phyloP scores from a whole-genome alignment of 2,797 vertebrate genomes.

The Taenioides sp. region DNA sequence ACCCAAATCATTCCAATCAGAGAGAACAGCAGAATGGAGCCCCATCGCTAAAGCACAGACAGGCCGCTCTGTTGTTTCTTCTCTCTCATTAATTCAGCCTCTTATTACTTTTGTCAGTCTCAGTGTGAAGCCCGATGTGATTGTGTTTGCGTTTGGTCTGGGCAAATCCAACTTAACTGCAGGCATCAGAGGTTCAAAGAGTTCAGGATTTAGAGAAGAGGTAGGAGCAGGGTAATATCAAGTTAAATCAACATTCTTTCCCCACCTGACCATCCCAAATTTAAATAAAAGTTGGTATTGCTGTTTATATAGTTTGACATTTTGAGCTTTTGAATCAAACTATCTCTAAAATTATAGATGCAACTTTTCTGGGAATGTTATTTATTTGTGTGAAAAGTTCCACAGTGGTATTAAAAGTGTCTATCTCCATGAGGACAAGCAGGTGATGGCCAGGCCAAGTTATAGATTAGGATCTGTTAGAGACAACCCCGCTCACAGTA shows the following conservation, averaged over 20 bases:
- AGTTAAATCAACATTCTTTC: background rate
- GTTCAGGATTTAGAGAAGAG: background rate
- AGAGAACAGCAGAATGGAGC: constrained; percentile 34
- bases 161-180: constrained; percentile 17
- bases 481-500: too few species aligned
- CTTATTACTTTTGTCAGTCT: constrained; percentile 11
- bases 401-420: too few species aligned
- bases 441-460: too few species aligned
- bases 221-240: background rate
- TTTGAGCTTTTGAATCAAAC: background rate
- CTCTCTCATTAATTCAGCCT: constrained; percentile 29
- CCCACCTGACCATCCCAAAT: background rate
- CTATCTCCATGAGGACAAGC: too few species aligned
- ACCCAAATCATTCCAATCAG: constrained; percentile 56
- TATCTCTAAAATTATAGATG: background rate
- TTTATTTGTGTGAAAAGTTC: too few species aligned
- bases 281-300: background rate
- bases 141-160: background rate
- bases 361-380: too few species aligned
- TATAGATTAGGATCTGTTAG: too few species aligned
- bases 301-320: background rate
- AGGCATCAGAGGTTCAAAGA: constrained; percentile 30
- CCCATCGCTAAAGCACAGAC: constrained; percentile 33
- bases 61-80: constrained; percentile 14
- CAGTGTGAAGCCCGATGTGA: background rate